Conservation (phyloP, 2,113 vertebrate genomes). For the Reinhardtius hippoglossoides region DNA sequence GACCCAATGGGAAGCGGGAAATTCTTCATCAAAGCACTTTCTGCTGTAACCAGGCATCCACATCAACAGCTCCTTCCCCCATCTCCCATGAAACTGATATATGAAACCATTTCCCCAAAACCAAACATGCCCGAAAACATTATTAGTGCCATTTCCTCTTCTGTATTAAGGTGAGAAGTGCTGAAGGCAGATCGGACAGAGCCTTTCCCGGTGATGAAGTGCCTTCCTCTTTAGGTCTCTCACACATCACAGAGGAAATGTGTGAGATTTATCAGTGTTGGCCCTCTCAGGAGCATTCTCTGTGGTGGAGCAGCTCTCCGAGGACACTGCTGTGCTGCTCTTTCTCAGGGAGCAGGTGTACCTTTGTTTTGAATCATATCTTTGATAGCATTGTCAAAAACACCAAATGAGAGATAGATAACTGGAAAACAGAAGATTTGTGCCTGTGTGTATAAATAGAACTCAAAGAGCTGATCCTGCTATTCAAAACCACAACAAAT, state of each 20-base stretch:
- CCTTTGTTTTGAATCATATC: constrained; percentile 65
- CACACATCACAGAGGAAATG: constrained; percentile 80
- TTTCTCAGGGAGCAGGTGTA: constrained; percentile 73
- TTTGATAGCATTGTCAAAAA: constrained; percentile 74
- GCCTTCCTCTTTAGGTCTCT: constrained; percentile 77
- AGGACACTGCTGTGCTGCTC: constrained; percentile 56
- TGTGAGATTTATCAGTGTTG: constrained; percentile 82
- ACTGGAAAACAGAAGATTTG: constrained; percentile 24
- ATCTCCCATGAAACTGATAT: constrained; percentile 81
- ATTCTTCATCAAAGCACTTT: constrained; percentile 65
- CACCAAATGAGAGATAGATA: constrained; percentile 63
- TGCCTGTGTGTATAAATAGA: constrained; percentile 26
- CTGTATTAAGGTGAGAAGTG: constrained; percentile 81
- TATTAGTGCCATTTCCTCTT: constrained; percentile 82
- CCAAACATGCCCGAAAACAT: constrained; percentile 86
- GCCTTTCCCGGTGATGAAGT: constrained; percentile 84
- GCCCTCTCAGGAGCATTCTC: constrained; percentile 67
- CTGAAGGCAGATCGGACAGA: constrained; percentile 79
- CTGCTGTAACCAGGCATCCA: constrained; percentile 60
- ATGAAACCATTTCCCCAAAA: constrained; percentile 85
- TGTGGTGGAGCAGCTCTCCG: constrained; percentile 49
- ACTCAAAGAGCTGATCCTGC: neutral
- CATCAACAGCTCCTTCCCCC: constrained; percentile 56
- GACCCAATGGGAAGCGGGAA: constrained; percentile 36
- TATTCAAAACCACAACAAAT: neutral